Conservation (phyloP, 2,797 vertebrate species). For the Sebastes cheni region DNA sequence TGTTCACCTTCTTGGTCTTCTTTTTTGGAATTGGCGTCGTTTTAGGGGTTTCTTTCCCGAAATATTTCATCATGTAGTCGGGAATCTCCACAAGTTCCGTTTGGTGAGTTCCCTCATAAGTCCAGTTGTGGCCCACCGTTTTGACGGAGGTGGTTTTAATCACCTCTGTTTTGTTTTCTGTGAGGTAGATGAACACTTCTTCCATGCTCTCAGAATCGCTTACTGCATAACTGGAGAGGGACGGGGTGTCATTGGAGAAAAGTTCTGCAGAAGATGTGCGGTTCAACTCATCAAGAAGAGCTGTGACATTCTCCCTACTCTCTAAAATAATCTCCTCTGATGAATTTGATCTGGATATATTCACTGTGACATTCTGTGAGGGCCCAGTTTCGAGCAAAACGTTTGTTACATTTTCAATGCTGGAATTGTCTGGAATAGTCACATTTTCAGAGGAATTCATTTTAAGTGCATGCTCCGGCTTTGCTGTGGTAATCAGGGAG, state of each 20-base stretch:
- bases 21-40: constrained; percentile 41
- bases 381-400: background rate
- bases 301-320: constrained; percentile 8
- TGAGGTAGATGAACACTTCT: constrained; percentile 80
- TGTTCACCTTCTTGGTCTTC: constrained; percentile 55
- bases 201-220: constrained; percentile 55
- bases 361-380: background rate
- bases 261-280: constrained; percentile 21
- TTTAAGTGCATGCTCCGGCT: background rate
- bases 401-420: constrained; percentile 12
- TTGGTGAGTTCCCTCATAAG: constrained; percentile 74
- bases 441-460: background rate
- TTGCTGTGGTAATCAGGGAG: background rate
- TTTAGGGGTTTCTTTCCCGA: constrained; percentile 40
- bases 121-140: constrained; percentile 73
- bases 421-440: constrained; percentile 13
- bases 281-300: constrained; percentile 10
- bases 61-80: constrained; percentile 78
- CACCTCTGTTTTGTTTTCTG: constrained; percentile 64
- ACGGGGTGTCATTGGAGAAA: constrained; percentile 18
- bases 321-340: constrained; percentile 15
- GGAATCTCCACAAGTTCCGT: constrained; percentile 62
- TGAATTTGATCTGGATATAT: constrained; percentile 9
- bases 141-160: constrained; percentile 76
- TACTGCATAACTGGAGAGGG: background rate